Percentiles rank a stretch among this genome's conserved stretches.
phyloP scores from a whole-genome alignment of 35 echinoderm and acorn worm species.

The Hemicentrotus pulcherrimus region DNA sequence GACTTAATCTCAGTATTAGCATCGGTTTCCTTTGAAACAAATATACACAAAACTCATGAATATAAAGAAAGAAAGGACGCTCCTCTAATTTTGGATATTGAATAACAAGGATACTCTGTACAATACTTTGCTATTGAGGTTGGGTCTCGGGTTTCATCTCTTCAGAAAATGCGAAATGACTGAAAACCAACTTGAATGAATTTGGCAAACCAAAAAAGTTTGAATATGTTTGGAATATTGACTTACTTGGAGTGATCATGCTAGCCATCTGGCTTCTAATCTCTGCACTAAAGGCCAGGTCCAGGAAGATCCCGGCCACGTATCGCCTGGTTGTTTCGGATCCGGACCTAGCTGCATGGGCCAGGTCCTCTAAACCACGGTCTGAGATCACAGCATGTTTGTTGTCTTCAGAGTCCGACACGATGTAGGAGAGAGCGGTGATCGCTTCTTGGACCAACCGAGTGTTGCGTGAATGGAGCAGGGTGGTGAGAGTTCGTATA shows the following conservation, averaged over 20 bases:
- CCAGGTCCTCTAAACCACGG: conserved; percentile 84
- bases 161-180: no score
- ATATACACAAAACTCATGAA: no score
- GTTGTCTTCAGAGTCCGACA: conserved; percentile 94
- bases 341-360: conserved; percentile 80
- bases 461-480: conserved; percentile 73
- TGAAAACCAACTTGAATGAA: no score
- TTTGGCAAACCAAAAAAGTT: no score
- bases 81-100: no score
- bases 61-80: no score
- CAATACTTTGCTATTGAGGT: no score
- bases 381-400: conserved; percentile 77
- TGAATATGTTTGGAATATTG: no score
- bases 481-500: conserved; percentile 77
- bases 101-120: no score
- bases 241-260: conserved; percentile 87
- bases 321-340: conserved; percentile 63
- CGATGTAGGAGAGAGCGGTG: conserved; percentile 91
- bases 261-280: conserved; percentile 86
- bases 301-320: conserved; percentile 85
- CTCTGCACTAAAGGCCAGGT: conserved; percentile 84
- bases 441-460: conserved; percentile 88
- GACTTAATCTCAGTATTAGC: no score
- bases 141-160: no score
- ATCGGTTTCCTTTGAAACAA: no score